A percentile compares a stretch with the other conserved stretches of the same genome.
Conservation (phyloP, 2,888 invertebrate species). For the Aspidiotus rigidus region DNA sequence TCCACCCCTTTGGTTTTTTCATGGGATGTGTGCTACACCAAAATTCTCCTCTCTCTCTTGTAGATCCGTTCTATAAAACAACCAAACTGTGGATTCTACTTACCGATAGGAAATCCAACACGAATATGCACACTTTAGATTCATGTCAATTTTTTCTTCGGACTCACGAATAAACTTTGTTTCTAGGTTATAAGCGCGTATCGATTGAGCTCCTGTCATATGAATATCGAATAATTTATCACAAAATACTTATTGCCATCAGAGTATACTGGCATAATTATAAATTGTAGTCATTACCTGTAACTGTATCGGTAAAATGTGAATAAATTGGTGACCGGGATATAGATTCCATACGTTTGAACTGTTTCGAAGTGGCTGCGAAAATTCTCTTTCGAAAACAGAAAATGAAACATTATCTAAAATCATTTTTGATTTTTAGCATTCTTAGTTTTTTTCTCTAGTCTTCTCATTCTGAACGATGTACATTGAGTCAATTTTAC, state of each 20-base stretch:
- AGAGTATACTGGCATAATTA: background rate
- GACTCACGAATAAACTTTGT: conserved; percentile 79
- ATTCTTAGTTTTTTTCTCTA: too few relatives aligned
- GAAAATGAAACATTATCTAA: too few relatives aligned
- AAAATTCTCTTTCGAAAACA: conserved; percentile 67
- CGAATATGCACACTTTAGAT: conserved; percentile 87
- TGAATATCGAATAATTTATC: too few relatives aligned
- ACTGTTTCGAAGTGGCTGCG: conserved; percentile 83
- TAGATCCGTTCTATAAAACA: background rate
- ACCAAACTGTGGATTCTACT: conserved; percentile 22
- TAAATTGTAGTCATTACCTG: conserved; percentile 42
- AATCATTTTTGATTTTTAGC: too few relatives aligned
- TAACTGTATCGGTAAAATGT: conserved; percentile 90
- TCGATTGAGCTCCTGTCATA: conserved; percentile 56
- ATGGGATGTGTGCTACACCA: too few relatives aligned
- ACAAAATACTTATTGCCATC: background rate
- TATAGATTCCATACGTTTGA: conserved; percentile 87
- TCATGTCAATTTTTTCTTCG: conserved; percentile 79
- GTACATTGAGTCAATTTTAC: too few relatives aligned
- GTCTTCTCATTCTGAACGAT: too few relatives aligned
- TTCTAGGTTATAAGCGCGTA: conserved; percentile 74
- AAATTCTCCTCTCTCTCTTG: background rate
- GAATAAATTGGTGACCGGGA: conserved; percentile 94
- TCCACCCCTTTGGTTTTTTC: too few relatives aligned
- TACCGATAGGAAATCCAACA: conserved; percentile 79